Conservation (phyloP, 2,888 invertebrate genomes). For the Spisula solida region DNA sequence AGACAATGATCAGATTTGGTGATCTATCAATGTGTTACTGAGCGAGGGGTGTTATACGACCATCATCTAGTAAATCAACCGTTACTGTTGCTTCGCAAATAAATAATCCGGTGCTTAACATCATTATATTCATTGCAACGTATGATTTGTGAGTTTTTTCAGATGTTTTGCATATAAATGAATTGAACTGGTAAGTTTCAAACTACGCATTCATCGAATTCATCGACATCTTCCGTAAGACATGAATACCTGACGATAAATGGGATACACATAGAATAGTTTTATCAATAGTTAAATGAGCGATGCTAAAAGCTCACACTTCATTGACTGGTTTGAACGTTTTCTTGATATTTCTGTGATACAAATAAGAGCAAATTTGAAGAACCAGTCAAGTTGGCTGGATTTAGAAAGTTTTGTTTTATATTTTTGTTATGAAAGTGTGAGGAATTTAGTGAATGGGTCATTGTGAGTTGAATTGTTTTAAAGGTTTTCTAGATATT, state of each 20-base stretch:
- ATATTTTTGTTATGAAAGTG: too few relatives aligned
- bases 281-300: conserved; percentile 18
- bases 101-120: background rate
- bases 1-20: too few relatives aligned
- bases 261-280: background rate
- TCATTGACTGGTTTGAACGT: background rate
- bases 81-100: background rate
- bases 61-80: background rate
- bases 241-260: background rate
- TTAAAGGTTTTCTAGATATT: background rate
- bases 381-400: background rate
- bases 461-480: background rate
- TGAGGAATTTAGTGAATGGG: too few relatives aligned
- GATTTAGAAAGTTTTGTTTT: too few relatives aligned
- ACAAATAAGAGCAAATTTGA: background rate
- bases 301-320: background rate
- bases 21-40: too few relatives aligned
- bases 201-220: background rate
- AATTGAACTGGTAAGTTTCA: background rate
- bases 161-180: background rate
- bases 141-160: background rate
- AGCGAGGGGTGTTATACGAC: background rate
- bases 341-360: background rate
- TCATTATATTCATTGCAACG: background rate
- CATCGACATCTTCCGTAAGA: background rate